phyloP scores from a whole-genome alignment of 2,888 invertebrate genomes.

The Caenorhabditis zanzibari region DNA sequence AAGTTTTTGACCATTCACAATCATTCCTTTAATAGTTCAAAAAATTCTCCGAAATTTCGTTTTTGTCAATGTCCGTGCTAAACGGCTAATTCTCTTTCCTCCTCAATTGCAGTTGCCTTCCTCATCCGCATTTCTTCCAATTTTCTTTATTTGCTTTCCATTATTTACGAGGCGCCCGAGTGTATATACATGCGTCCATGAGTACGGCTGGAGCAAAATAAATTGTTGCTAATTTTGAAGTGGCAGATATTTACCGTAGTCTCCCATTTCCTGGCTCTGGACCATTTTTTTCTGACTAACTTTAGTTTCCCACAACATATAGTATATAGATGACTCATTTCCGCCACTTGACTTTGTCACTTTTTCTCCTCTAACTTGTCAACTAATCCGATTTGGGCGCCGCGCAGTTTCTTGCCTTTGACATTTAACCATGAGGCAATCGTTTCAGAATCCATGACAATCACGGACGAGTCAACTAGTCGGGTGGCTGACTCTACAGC shows the following conservation, averaged over 20 bases:
- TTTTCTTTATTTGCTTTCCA: slow-evolving; percentile 56
- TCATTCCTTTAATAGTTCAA: slow-evolving; percentile 15
- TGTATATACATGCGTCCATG: slow-evolving; percentile 60
- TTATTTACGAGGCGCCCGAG: slow-evolving; percentile 62
- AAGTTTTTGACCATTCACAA: too few relatives aligned
- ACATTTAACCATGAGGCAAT: slow-evolving; percentile 10
- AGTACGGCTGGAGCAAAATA: slow-evolving; percentile 63
- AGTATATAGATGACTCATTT: slow-evolving; percentile 55
- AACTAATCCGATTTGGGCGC: slow-evolving; percentile 52
- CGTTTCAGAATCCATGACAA: slow-evolving; percentile 59
- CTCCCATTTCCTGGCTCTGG: slow-evolving; percentile 3
- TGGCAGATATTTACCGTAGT: slow-evolving; percentile 38
- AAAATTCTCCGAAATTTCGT: slow-evolving; percentile 12
- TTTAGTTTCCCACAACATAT: too few relatives aligned
- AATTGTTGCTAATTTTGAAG: slow-evolving; percentile 65
- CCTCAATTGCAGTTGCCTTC: slow-evolving; percentile 35
- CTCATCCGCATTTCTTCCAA: slow-evolving; percentile 53
- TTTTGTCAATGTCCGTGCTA: slow-evolving; percentile 15
- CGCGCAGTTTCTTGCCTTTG: slow-evolving; percentile 19
- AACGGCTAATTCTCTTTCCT: slow-evolving; percentile 18
- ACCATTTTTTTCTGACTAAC: slow-evolving; percentile 6
- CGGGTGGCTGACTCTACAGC: slow-evolving; percentile 31
- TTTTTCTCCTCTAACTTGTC: slow-evolving; percentile 54
- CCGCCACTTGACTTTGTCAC: slow-evolving; percentile 61
- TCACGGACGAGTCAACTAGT: slow-evolving; percentile 55